phyloP scores from a whole-genome alignment of 2,797 vertebrate genomes.

The Lophius americanus region DNA sequence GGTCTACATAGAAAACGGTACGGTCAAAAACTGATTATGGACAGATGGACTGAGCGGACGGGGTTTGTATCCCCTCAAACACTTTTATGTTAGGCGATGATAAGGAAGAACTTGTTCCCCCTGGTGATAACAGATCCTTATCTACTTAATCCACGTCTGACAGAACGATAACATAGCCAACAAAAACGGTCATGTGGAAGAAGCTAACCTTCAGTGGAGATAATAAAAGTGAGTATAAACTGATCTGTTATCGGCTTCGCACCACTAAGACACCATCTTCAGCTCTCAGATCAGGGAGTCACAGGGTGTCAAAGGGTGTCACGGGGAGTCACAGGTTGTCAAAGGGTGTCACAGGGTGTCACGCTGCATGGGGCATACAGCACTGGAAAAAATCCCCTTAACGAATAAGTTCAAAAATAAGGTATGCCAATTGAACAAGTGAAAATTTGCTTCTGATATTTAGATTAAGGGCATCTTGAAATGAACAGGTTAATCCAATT shows the following conservation, averaged over 20 bases:
- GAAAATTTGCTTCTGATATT: too few species aligned
- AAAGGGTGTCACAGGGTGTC: not conserved
- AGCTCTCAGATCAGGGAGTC: slow-evolving; percentile 22
- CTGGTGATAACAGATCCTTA: slow-evolving; percentile 38
- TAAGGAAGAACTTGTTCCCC: slow-evolving; percentile 9
- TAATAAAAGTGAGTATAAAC: slow-evolving; percentile 58
- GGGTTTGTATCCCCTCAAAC: too few species aligned
- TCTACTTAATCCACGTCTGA: slow-evolving; percentile 32
- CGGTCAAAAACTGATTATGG: too few species aligned
- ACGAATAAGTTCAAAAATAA: too few species aligned
- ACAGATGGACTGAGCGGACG: too few species aligned
- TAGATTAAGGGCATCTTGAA: too few species aligned
- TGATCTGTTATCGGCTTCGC: slow-evolving; percentile 44
- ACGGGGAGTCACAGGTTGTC: slow-evolving; percentile 25
- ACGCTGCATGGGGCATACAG: too few species aligned
- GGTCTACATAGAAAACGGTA: too few species aligned
- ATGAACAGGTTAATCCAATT: too few species aligned
- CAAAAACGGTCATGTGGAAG: slow-evolving; percentile 44
- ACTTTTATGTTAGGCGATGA: slow-evolving; percentile 3
- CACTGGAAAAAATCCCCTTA: too few species aligned
- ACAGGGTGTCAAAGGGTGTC: slow-evolving; percentile 20
- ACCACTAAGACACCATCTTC: slow-evolving; percentile 50
- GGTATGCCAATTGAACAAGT: too few species aligned
- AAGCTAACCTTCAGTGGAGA: slow-evolving; percentile 65
- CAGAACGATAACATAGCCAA: slow-evolving; percentile 46